Base-by-base conservation (phyloP, 2,888 invertebrate species). In the Epirrhoe tristata region DNA sequence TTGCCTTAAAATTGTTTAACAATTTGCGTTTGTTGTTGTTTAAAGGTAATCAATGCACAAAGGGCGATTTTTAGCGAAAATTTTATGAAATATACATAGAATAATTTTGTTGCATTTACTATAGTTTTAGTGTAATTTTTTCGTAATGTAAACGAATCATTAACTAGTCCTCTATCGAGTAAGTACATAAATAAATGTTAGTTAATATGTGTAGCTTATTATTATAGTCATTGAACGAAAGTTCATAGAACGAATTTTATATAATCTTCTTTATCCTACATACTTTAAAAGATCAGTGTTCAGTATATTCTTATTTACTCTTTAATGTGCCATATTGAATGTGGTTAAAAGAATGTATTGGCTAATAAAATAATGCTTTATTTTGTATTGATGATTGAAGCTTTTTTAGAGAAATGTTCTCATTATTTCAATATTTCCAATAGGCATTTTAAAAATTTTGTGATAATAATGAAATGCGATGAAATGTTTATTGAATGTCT, bases 31-130 rank as follows among this genome's bases (percentile, higher is more conserved):
- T 83, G 80, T 67, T 83, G 80, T 67, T 55, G 69, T 74, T 66
- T 58, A 12, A 24, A 12, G 12, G 39, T n/a, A 61, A 68, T 71
- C 69, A 32, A 16, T 55, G 58, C 50, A 59, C 43, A 58, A 54
- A 5, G 36, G 36, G 31, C 43, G 52, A 39, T 16, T 12, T 31
- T 34, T 63, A 55, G 54, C 14, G 58, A 32, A 31, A 57, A 43
- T 43, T 52, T 66, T 77, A 75, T 73, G 36, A 72, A 66, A 73
- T 80, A 5, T 43, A 12, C 16, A 76, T 79, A 76, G 59, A 72
- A 76, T 76, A 75, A 79, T 80, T 84, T 78, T 81, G 82, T 86
- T 87, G 87, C 88, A 87, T 87, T 87, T 88, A 87, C 77, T 69
- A 71, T 52, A 58, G 52, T 72, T 79, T 79, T 77, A 79, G 77